Base-by-base conservation (phyloP, 2,888 invertebrate genomes). In the Dynastes hyllus region DNA sequence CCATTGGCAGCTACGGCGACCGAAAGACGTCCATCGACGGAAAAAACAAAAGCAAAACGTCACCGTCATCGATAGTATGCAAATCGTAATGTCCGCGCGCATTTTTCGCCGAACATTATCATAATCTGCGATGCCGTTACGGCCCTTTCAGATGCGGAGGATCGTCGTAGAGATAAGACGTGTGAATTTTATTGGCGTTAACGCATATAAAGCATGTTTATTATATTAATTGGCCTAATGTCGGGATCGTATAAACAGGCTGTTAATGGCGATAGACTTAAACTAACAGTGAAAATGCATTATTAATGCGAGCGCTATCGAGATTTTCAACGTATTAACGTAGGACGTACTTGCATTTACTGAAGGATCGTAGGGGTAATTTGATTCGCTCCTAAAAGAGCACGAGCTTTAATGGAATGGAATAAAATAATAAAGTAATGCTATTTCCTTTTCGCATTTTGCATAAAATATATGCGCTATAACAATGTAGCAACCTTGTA, bases 41-140 rank as follows among this genome's bases (percentile, higher is more conserved):
- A 45, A 27, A 13, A n/a, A 61, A 75, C 29, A 40, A 61, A 45
- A 75, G 9, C 37, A 71, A 22, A 71, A 71, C 55, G 16, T 45
- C 2, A 45, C 8, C 16, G 55, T 29, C 45, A 45, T 40, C 45
- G 61, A 45, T 27, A 45, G 61, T 75, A 75, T 75, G 73, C 29
- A 75, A 75, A 75, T 75, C 50, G 40, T 27, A 29, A 45, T 63
- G 61, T 61, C 29, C 61, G 45, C 16, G 45, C 22, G 45, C 22
- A 29, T 75, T 75, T 75, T 75, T 75, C 73, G 40, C 73, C 13
- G 61, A 45, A 61, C 63, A 75, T 75, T 75, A 75, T 75, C 73
- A 75, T 75, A 75, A 75, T 75, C 61, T 75, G 9, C 61, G 45
- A 16, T 61, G 45, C 61, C 29, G 40, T 75, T 75, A 75, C 55